A percentile compares a stretch with the other conserved stretches of the same genome.
phyloP scores from a whole-genome alignment of 2,113 vertebrate species.

The Cyprinus carpio region DNA sequence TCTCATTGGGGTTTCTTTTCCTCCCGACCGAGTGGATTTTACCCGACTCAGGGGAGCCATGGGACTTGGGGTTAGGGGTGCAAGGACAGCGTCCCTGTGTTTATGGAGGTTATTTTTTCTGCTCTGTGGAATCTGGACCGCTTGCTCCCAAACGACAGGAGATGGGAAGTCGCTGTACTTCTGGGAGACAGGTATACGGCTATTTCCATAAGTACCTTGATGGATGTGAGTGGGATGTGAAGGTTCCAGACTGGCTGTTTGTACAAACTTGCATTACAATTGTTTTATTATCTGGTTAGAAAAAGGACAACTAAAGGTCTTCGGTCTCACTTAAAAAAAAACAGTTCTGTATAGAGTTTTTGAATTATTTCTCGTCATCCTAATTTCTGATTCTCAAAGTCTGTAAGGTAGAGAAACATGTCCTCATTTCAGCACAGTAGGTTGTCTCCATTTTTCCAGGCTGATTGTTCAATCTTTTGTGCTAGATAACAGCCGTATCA shows the following conservation, averaged over 20 bases:
- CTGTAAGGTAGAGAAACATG: neutral
- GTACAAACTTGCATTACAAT: neutral
- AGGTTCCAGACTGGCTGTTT: neutral
- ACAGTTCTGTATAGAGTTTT: neutral
- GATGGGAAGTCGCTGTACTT: slow-evolving; percentile 86
- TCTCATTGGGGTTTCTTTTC: slow-evolving; percentile 38
- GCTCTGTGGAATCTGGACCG: slow-evolving; percentile 71
- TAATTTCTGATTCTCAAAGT: slow-evolving; percentile 33
- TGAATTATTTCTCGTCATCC: slow-evolving; percentile 35
- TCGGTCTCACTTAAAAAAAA: slow-evolving; percentile 12
- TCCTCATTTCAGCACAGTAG: slow-evolving; percentile 32
- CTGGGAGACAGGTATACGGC: slow-evolving; percentile 91
- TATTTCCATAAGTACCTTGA: slow-evolving; percentile 53
- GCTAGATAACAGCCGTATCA: slow-evolving; percentile 7
- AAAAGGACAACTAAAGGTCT: slow-evolving; percentile 22
- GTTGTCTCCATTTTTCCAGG: slow-evolving; percentile 8
- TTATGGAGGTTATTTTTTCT: slow-evolving; percentile 76
- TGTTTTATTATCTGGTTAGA: neutral
- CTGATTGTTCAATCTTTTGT: slow-evolving; percentile 14
- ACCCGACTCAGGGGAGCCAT: slow-evolving; percentile 77
- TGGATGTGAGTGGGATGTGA: slow-evolving; percentile 38
- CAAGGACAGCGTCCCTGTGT: slow-evolving; percentile 60
- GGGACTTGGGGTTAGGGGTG: slow-evolving; percentile 73
- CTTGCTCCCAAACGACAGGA: slow-evolving; percentile 76
- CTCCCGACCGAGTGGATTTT: slow-evolving; percentile 66